phyloP scores from a whole-genome alignment of 1,140 invertebrate species.

The Drosophila serrata region DNA sequence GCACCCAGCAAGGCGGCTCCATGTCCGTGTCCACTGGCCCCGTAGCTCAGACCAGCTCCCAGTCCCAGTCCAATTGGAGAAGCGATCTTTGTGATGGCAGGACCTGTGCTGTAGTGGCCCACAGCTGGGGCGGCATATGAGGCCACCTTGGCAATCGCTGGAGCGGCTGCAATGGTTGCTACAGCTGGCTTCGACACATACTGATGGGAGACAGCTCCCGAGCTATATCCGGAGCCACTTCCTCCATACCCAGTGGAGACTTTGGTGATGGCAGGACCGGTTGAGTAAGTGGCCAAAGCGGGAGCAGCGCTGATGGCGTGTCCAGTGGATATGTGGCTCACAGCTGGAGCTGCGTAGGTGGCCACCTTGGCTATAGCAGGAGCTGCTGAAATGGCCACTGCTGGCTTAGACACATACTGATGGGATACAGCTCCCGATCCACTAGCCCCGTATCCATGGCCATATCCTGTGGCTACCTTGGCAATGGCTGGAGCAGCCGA shows the following conservation, averaged over 20 bases:
- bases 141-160: conserved; percentile 46
- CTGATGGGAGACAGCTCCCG: conserved; percentile 68
- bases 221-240: conserved; percentile 36
- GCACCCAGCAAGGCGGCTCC: conserved; percentile 17
- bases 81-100: conserved; percentile 43
- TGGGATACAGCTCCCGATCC: conserved; percentile 53
- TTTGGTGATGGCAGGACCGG: conserved; percentile 51
- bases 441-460: conserved; percentile 29
- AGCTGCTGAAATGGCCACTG: conserved; percentile 39
- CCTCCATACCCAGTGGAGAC: conserved; percentile 38
- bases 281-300: conserved; percentile 20
- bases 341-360: conserved; percentile 45
- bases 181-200: conserved; percentile 68
- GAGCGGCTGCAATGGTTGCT: conserved; percentile 38
- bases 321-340: conserved; percentile 44
- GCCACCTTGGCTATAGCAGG: conserved; percentile 46
- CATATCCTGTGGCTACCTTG: conserved; percentile 7
- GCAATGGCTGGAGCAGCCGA: conserved; percentile 1
- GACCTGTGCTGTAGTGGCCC: conserved; percentile 25
- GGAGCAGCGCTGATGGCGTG: conserved; percentile 27
- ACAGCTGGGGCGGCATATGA: conserved; percentile 53
- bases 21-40: conserved; percentile 31
- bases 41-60: conserved; percentile 40
- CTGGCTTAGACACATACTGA: conserved; percentile 63
- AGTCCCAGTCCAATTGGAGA: conserved; percentile 31